Evolutionary conservation across 2,113 vertebrate genomes (phyloP), one percentile per base, ranked within the genome.

Genomic region (Cyanoramphus novaezelandiae): DNA sequence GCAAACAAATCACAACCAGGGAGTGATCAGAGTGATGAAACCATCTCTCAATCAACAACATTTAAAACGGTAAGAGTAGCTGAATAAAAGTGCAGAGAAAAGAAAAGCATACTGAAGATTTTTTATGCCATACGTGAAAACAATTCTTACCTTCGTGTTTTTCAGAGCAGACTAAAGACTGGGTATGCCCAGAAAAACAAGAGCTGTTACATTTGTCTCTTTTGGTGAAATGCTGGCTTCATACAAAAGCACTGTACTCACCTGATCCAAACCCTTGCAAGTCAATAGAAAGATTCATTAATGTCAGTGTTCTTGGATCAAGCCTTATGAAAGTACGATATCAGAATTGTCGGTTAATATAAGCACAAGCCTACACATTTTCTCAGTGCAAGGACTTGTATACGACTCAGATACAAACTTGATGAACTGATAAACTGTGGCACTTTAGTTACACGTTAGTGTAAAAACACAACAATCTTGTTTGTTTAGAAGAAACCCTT

Each of bases 81-180:
- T 90, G 82, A 95, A 87, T 35, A 70, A 82, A 89, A 95, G n/a
- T 31, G 75, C 80, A 92, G 68, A 90, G 88, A 75, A 76, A 44
- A 89, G 62, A 90, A 88, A 96, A 94, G 53, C 13, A 23, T 17
- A 37, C 35, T 9, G 43, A 86, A 93, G 91, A 65, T 90, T 92
- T 41, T 27, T 44, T 82, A 67, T 53, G 77, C 78, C 88, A 96
- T 83, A 87, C 70, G 64, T 21, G 78, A 96, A 96, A 95, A 92
- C 14, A 6, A 88, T 95, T 96, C 88, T 90, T 97, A 92, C 88
- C 93, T 92, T 96, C 64, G 1, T 87, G 70, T 67, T 89, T 92
- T 95, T 85, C 25, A n/a, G 43, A 86, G 44, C 53, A 91, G 79
- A 68, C 33, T 43, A 70, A 82, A 64, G 37, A 52, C 29, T 82